These are phyloP conservation scores for Columba janthina DNA, from an alignment of 2,113 vertebrate species.

Conservation along the genomic window DNA sequence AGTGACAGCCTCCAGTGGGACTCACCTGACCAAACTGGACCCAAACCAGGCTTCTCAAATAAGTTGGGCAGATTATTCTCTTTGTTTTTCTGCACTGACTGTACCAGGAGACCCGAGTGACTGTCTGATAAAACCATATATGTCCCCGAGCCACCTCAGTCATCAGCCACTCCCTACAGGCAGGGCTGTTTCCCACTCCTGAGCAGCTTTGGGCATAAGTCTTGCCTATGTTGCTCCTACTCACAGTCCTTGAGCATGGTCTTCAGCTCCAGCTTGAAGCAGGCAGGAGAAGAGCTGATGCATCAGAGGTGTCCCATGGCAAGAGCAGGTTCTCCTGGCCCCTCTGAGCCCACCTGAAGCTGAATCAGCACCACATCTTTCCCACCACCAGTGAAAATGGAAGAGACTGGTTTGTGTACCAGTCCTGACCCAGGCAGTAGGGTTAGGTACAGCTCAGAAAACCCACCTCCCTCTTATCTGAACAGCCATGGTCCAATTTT, in stretches of 20 bases:
- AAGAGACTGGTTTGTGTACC: fast-evolving
- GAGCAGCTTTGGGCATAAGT: background rate
- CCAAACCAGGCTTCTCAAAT: background rate
- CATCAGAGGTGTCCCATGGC: fast-evolving
- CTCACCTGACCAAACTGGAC: background rate
- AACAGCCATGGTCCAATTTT: background rate
- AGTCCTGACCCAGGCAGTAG: background rate
- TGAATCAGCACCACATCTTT: background rate
- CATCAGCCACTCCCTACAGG: background rate
- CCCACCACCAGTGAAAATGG: background rate
- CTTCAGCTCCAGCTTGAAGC: background rate
- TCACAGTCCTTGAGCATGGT: background rate
- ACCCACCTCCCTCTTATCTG: background rate
- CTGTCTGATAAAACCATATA: fast-evolving
- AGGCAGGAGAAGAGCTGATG: background rate
- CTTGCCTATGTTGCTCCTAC: background rate
- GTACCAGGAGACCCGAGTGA: background rate
- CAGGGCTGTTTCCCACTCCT: background rate
- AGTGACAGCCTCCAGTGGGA: background rate
- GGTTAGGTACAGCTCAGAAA: background rate
- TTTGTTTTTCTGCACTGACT: background rate
- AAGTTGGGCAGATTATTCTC: background rate
- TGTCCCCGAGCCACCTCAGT: fast-evolving
- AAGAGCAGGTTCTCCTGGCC: background rate
- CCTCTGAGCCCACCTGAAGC: background rate